Evolutionary conservation across 2,113 vertebrate species (phyloP).

Genomic region (Lates calcarifer): DNA sequence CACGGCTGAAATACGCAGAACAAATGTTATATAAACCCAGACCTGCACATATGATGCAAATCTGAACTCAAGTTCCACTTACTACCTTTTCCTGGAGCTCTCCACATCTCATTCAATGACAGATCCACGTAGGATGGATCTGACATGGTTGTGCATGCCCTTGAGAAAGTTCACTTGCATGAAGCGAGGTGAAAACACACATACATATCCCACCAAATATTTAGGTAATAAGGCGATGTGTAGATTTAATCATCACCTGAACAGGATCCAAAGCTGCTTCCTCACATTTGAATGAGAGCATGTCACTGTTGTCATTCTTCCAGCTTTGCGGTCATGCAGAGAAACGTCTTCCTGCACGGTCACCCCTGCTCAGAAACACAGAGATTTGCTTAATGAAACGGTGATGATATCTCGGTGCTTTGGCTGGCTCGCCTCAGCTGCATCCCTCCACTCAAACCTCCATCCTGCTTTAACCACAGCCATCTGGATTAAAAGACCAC

Average conservation of each 20-base stretch:
- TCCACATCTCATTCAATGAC: neutral
- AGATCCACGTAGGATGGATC: neutral
- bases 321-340: neutral
- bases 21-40: no score
- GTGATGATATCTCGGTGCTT: constrained; percentile 71
- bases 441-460: constrained; percentile 36
- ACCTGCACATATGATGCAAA: neutral
- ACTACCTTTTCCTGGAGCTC: neutral
- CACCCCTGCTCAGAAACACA: constrained; percentile 13
- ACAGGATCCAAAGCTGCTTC: neutral
- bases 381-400: constrained; percentile 58
- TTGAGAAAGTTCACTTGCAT: no score
- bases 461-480: constrained; percentile 66
- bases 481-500: constrained; percentile 53
- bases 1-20: neutral
- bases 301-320: neutral
- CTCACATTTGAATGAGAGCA: neutral
- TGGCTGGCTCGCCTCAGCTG: constrained; percentile 45
- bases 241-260: neutral
- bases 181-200: no score
- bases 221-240: neutral
- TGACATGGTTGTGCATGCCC: neutral
- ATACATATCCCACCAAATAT: neutral
- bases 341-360: constrained; percentile 28
- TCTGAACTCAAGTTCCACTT: neutral